These are phyloP conservation scores for Drymonia ruficornis DNA, from an alignment of 2,888 invertebrate species.

Conservation along the genomic window DNA sequence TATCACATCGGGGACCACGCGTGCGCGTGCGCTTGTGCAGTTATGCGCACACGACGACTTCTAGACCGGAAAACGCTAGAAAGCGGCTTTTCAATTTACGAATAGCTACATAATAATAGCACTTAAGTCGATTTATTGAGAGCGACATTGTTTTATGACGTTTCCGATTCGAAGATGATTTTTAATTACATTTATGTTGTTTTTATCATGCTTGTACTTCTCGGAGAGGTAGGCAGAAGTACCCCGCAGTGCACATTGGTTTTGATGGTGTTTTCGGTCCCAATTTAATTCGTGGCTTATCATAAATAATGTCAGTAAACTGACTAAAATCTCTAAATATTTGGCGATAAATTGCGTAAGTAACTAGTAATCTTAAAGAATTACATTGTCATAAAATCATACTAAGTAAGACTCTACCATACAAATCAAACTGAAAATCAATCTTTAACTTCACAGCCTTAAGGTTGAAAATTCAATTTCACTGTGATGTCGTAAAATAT, in stretches of 20 bases:
- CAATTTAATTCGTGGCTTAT: too few relatives aligned
- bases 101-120: slow-evolving; percentile 79
- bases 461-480: slow-evolving; percentile 1
- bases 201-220: too few relatives aligned
- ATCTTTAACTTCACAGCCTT: not conserved
- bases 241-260: too few relatives aligned
- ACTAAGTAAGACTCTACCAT: not conserved
- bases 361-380: too few relatives aligned
- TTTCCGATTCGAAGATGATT: not conserved
- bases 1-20: slow-evolving; percentile 17
- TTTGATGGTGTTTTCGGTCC: too few relatives aligned
- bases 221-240: too few relatives aligned
- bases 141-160: slow-evolving; percentile 5
- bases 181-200: not conserved
- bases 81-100: slow-evolving; percentile 83
- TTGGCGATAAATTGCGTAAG: too few relatives aligned
- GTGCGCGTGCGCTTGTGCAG: slow-evolving; percentile 55
- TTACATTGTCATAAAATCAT: not conserved
- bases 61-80: slow-evolving; percentile 84
- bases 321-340: too few relatives aligned
- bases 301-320: too few relatives aligned
- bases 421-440: not conserved
- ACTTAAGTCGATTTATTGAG: slow-evolving; percentile 41
- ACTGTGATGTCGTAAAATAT: slow-evolving; percentile 34
- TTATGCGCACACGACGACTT: slow-evolving; percentile 72